Evolutionary conservation across 1,140 invertebrate species (phyloP).

Genomic region (Drosophila asahinai): DNA sequence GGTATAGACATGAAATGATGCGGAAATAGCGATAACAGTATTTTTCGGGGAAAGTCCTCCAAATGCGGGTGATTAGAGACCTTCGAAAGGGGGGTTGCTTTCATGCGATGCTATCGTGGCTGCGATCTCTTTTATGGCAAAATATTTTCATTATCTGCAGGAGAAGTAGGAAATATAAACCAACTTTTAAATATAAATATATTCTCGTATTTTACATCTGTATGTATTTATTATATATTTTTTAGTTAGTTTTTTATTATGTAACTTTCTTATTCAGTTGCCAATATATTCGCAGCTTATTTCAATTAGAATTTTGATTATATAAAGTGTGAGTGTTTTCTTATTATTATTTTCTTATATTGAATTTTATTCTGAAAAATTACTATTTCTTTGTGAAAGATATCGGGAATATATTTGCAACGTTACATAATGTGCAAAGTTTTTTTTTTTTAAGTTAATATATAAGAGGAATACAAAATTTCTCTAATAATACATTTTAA

Average conservation of each 20-base stretch:
- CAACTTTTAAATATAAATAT: neutral
- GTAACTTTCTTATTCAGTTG: neutral
- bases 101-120: slow-evolving; percentile 2
- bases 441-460: no score
- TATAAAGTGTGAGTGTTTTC: no score
- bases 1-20: slow-evolving; percentile 35
- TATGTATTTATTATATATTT: neutral
- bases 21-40: slow-evolving; percentile 36
- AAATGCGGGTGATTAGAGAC: slow-evolving; percentile 28
- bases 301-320: no score
- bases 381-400: no score
- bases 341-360: no score
- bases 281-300: no score
- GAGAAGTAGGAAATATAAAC: neutral
- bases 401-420: no score
- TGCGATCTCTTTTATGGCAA: slow-evolving; percentile 6
- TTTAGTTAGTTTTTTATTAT: neutral
- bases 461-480: no score
- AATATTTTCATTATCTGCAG: neutral
- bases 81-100: slow-evolving; percentile 18
- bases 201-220: neutral
- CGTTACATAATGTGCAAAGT: no score
- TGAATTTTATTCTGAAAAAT: no score
- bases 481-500: no score
- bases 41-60: slow-evolving; percentile 17